These are phyloP conservation scores for Donacobius atricapilla DNA, from an alignment of 2,113 vertebrate genomes.

Conservation along the genomic window DNA sequence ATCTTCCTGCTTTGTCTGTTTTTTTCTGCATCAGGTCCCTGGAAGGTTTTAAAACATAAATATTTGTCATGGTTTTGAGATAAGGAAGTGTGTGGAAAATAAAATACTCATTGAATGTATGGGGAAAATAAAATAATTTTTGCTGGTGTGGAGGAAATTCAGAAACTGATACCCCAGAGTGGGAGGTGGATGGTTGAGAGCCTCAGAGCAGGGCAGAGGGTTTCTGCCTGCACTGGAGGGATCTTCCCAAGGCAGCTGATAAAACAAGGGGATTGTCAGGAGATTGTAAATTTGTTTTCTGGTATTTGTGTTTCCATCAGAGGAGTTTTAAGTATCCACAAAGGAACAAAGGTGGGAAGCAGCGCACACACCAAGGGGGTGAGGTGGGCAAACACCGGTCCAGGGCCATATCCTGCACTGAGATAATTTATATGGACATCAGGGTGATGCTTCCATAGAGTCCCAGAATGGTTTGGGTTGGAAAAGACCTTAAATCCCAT, in stretches of 20 bases:
- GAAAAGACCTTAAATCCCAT: not conserved
- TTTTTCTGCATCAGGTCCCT: not conserved
- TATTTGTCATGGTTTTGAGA: not conserved
- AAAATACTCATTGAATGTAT: accelerated
- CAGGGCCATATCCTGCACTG: not conserved
- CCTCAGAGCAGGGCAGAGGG: not conserved
- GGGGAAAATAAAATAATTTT: not conserved
- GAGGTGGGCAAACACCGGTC: accelerated
- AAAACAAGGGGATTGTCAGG: not conserved
- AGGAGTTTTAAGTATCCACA: not conserved
- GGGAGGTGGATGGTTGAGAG: not conserved
- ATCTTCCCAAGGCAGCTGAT: not conserved
- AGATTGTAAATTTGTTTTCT: not conserved
- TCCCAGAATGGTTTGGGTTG: not conserved
- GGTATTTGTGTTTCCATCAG: not conserved
- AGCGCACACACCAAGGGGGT: not conserved
- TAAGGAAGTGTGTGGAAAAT: not conserved
- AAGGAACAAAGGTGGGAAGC: not conserved
- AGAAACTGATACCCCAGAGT: accelerated
- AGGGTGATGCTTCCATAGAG: not conserved
- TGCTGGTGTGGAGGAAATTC: not conserved
- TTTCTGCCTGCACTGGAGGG: not conserved
- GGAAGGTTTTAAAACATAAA: conserved; percentile 1
- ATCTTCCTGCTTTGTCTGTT: not conserved
- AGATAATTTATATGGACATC: accelerated